phyloP scores from a whole-genome alignment of 2,888 invertebrate genomes.

The Coleophora flavipennella region DNA sequence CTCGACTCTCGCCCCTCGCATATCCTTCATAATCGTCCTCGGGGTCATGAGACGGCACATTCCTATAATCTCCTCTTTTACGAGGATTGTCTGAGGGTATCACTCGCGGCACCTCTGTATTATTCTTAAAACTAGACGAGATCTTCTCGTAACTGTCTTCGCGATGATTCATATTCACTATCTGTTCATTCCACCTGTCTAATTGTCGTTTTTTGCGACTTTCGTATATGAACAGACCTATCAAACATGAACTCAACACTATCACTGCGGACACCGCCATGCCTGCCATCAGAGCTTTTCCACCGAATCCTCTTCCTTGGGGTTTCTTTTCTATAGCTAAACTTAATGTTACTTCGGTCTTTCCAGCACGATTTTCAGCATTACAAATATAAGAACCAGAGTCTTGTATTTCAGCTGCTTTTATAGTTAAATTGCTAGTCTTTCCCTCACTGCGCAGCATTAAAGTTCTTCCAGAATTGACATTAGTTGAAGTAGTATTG shows the following conservation, averaged over 20 bases:
- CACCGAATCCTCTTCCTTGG: constrained; percentile 72
- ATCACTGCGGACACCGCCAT: constrained; percentile 79
- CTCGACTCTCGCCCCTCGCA: constrained; percentile 39
- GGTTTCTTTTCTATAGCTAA: constrained; percentile 79
- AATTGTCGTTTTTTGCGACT: constrained; percentile 73
- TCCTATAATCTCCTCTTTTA: constrained; percentile 80
- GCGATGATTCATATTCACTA: constrained; percentile 57
- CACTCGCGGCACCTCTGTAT: constrained; percentile 46
- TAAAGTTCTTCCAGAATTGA: constrained; percentile 74
- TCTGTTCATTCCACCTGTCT: constrained; percentile 67
- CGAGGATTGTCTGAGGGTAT: constrained; percentile 45
- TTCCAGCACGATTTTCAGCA: constrained; percentile 86
- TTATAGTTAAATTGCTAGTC: constrained; percentile 81
- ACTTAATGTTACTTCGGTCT: constrained; percentile 81
- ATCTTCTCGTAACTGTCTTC: constrained; percentile 85
- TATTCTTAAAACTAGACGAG: constrained; percentile 76
- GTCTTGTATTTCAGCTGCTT: constrained; percentile 81
- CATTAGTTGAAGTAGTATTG: constrained; percentile 62
- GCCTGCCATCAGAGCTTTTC: constrained; percentile 76
- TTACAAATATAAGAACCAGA: constrained; percentile 83
- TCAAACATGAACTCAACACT: constrained; percentile 77
- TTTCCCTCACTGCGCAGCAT: constrained; percentile 77
- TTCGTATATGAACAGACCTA: constrained; percentile 77
- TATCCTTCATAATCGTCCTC: constrained; percentile 73
- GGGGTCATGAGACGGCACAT: constrained; percentile 80